phyloP scores from a whole-genome alignment of 2,113 vertebrate species.

The Edolisoma coerulescens region DNA sequence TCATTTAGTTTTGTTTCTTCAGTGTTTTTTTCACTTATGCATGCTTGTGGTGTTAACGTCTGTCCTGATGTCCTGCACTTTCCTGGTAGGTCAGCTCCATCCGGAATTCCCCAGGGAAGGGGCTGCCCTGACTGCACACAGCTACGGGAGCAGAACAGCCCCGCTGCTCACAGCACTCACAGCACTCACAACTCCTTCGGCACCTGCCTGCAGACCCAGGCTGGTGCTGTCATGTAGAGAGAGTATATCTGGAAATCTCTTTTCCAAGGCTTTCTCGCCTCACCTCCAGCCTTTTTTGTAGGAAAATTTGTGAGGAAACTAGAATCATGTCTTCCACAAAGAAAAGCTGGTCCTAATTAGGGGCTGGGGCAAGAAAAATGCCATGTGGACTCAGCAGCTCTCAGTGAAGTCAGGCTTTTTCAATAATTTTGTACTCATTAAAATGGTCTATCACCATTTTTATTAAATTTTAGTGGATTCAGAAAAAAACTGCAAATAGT shows the following conservation, averaged over 20 bases:
- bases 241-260: not conserved
- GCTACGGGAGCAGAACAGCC: fast-evolving
- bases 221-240: not conserved
- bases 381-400: not conserved
- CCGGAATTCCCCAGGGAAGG: not conserved
- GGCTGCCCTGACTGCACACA: fast-evolving
- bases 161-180: not conserved
- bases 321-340: not conserved
- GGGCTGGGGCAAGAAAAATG: not conserved
- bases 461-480: not conserved
- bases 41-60: not conserved
- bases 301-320: not conserved
- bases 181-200: not conserved
- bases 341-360: not conserved
- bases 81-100: not conserved
- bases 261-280: not conserved
- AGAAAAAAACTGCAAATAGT: not conserved
- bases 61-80: not conserved
- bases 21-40: not conserved
- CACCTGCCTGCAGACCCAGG: fast-evolving
- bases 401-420: not conserved
- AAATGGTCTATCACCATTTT: not conserved
- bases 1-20: not conserved
- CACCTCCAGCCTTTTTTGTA: not conserved
- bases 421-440: not conserved